Evolutionary conservation across 2,113 vertebrate genomes (phyloP).

Genomic region (Platycercus adscitus): DNA sequence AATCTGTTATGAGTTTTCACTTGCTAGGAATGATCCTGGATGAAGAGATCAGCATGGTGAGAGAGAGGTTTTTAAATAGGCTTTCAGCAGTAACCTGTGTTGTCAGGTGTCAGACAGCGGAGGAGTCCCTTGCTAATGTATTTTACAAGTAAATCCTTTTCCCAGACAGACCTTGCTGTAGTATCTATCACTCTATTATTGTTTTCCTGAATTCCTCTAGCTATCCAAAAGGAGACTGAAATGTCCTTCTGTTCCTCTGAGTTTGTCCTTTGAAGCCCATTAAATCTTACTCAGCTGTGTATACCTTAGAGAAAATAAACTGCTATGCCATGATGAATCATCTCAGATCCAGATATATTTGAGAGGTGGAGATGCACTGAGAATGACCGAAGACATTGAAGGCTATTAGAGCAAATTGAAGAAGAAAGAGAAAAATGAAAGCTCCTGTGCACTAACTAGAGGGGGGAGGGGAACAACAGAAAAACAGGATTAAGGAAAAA

Average conservation of each 20-base stretch:
- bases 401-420: background rate
- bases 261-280: background rate
- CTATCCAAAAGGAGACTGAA: conserved; percentile 8
- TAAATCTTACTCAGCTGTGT: conserved; percentile 14
- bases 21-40: background rate
- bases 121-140: background rate
- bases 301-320: conserved; percentile 40
- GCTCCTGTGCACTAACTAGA: background rate
- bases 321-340: conserved; percentile 2
- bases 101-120: background rate
- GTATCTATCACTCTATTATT: background rate
- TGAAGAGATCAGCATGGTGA: background rate
- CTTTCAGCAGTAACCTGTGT: background rate
- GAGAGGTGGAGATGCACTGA: background rate
- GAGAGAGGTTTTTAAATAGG: background rate
- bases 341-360: background rate
- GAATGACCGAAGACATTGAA: background rate
- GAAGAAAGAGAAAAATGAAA: conserved; percentile 13
- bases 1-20: background rate
- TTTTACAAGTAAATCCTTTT: conserved; percentile 10
- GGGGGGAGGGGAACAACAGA: rapidly evolving
- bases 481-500: background rate
- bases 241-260: conserved; percentile 6
- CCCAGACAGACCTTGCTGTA: background rate
- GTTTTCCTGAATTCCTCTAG: background rate